Evolutionary conservation across 2,888 invertebrate species (phyloP).

Genomic region (Linnaemya tessellans): DNA sequence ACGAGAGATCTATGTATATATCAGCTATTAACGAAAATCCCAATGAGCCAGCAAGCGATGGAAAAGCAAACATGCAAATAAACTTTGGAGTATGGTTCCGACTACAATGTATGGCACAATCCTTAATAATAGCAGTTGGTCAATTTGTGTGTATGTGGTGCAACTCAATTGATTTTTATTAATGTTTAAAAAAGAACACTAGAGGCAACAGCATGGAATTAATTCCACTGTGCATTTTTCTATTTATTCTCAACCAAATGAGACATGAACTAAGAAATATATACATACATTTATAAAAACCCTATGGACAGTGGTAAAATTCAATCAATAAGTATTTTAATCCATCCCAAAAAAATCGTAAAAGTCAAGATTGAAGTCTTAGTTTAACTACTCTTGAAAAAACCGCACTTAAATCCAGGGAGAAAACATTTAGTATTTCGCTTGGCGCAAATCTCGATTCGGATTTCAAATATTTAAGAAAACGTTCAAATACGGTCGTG

Average conservation of each 20-base stretch:
- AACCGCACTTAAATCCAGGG: no score
- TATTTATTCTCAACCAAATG: neutral
- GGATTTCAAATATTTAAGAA: no score
- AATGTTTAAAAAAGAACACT: constrained; percentile 1
- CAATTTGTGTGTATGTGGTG: constrained; percentile 57
- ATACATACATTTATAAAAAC: neutral
- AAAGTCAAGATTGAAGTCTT: no score
- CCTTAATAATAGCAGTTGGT: constrained; percentile 38
- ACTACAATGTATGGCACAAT: constrained; percentile 46
- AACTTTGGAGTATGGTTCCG: constrained; percentile 28
- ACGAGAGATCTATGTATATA: constrained; percentile 60
- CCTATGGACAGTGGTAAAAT: no score
- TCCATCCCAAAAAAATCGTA: no score
- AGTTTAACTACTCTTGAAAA: no score
- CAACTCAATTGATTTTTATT: constrained; percentile 51
- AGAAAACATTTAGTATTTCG: no score
- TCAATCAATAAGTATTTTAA: no score
- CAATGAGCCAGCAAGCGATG: neutral
- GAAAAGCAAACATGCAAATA: constrained; percentile 44
- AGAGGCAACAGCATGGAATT: constrained; percentile 2
- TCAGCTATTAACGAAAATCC: constrained; percentile 44
- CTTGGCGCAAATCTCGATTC: no score
- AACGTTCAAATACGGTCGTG: no score
- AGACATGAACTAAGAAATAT: no score
- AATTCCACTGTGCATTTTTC: neutral